Percentiles rank a stretch among this genome's conserved stretches.
phyloP scores from a whole-genome alignment of 1,140 invertebrate species.

The Zaprionus taronus region DNA sequence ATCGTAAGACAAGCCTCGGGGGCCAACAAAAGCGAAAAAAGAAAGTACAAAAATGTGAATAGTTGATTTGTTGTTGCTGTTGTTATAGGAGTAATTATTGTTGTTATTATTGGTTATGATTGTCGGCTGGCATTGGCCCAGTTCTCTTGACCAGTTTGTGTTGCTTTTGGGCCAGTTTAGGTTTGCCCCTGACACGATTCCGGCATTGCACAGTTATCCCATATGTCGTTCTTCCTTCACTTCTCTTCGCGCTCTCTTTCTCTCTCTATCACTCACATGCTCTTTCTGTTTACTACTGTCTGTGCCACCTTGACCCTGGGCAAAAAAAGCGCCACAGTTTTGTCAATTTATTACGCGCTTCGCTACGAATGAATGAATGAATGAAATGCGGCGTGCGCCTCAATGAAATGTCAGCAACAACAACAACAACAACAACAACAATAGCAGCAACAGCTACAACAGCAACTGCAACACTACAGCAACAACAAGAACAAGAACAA shows the following conservation, averaged over 20 bases:
- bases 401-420: constrained; percentile 25
- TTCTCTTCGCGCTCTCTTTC: background rate
- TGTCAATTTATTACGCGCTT: constrained; percentile 63
- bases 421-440: constrained; percentile 22
- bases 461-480: constrained; percentile 7
- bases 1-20: background rate
- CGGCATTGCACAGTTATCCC: constrained; percentile 41
- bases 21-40: background rate
- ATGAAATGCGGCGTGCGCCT: constrained; percentile 31
- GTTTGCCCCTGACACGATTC: constrained; percentile 68
- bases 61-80: constrained; percentile 35
- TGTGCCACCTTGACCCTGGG: constrained; percentile 47
- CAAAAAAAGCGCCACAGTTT: constrained; percentile 28
- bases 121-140: constrained; percentile 70
- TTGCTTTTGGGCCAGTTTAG: background rate
- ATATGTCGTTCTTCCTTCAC: background rate
- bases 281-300: background rate
- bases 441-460: background rate
- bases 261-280: background rate
- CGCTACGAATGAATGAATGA: constrained; percentile 50
- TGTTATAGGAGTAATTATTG: constrained; percentile 9
- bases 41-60: constrained; percentile 52
- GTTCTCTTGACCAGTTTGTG: constrained; percentile 45
- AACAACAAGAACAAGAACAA: constrained; percentile 15
- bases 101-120: constrained; percentile 38